Evolutionary conservation across 2,888 invertebrate genomes (phyloP), one percentile per base, ranked within the genome.

Genomic region (Scaptomyza parva): DNA sequence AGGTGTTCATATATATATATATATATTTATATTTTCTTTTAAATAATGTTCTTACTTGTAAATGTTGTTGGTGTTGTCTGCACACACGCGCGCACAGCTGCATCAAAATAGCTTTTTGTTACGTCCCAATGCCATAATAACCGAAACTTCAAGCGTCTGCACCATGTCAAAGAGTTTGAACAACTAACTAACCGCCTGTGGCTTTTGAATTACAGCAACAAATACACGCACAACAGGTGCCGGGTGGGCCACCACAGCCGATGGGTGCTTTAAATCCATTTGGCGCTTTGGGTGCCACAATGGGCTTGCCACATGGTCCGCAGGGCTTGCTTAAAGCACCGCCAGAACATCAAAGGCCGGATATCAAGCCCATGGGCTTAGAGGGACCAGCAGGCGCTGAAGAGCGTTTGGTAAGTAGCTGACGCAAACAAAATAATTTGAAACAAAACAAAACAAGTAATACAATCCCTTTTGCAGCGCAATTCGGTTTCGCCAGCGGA

Each of bases 171-270:
- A 35, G 9, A 22, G 20, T 53, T 53, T 45, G 24, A 28, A 22
- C n/a, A 64, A 62, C 54, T 50, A 52, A 71, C 58, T 48, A 51
- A 59, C 11, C 43, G 30, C 9, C 22, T 51, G 12, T 44, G 45
- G 44, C n/a, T 44, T 17, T 59, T 39, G 44, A 62, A 64, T 90
- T 89, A 37, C 93, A 97, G 96, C 97, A 97, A 95, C 97, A 97
- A 93, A 96, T 97, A 92, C 97, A 97, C 92, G 96, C 96, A 78
- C 96, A 96, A 89, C 96, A 96, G 90, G 94, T 96, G 81, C 93
- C 94, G 45, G 95, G 95, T 71, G 92, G 93, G 57, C 93, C 93
- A 67, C 90, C 92, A 78, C 92, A 92, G 76, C 91, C 92, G 28
- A 92, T 92, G 92, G 93, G 92, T 79, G 93, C 91, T 69, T 92